Evolutionary conservation across 2,888 invertebrate species (phyloP).

Genomic region (Meteorus colon): DNA sequence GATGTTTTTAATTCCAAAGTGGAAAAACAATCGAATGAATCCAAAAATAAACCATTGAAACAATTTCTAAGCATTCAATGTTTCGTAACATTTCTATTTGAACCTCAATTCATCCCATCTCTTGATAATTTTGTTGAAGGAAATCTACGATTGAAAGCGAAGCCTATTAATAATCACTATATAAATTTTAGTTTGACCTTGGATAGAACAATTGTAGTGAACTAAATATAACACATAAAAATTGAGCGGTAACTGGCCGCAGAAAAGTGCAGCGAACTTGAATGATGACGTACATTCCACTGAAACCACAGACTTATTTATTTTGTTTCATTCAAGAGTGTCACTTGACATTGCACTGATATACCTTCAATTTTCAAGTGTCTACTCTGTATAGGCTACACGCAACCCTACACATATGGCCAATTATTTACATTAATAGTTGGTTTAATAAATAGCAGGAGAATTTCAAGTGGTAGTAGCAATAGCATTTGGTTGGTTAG

Average conservation of each 20-base stretch:
- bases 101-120: no score
- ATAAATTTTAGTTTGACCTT: no score
- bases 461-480: background rate
- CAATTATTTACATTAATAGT: background rate
- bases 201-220: no score
- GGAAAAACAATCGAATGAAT: no score
- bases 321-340: background rate
- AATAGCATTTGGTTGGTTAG: background rate
- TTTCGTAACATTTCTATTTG: no score
- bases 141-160: no score
- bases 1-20: no score
- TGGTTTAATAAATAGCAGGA: slow-evolving; percentile 13
- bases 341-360: slow-evolving; percentile 15
- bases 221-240: background rate
- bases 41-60: no score
- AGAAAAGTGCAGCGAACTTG: slow-evolving; percentile 18
- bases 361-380: background rate
- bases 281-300: slow-evolving; percentile 10
- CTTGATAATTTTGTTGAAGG: no score
- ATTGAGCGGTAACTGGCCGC: slow-evolving; percentile 9
- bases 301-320: background rate
- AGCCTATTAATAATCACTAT: no score
- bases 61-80: no score
- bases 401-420: background rate
- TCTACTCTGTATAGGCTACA: background rate